Base-by-base conservation (phyloP, 2,888 invertebrate species). In the Rhagium mordax region DNA sequence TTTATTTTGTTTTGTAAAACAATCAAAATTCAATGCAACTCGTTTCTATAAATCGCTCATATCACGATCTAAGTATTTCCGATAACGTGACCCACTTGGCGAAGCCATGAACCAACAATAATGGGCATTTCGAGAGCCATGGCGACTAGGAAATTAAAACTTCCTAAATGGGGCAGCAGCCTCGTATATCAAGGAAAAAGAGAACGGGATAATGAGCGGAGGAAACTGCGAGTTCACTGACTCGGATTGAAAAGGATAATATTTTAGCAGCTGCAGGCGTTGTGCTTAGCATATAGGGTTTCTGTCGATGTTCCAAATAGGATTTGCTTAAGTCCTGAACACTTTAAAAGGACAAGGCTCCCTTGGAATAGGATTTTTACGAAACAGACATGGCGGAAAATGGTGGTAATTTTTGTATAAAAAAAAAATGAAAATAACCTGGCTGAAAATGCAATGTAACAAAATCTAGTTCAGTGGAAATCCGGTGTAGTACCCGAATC, bases 201-300 rank as follows among this genome's bases (percentile, higher is more conserved):
- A 27, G 24, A 49, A 64, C 5, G 18, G 41, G 60, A 18, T 18
- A 15, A 15, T 41, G 41, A 33, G n/a, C 8, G 24, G 64, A 64
- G 27, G 55, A 21, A 21, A 55, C n/a, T 4, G 57, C 57, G 51
- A 49, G 64, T 49, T 64, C 64, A 64, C 10, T 64, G 64, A 64
- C 64, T 64, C 51, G 64, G 3, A 49, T 51, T 49, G 27, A 10
- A 64, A 48, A 64, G 15, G 18, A 47, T 47, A 20, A 62, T 13
- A 62, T 47, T 47, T 62, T 47, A 41, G 20, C 13, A 2, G 61
- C 47, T 20, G 10, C 1, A 21, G 10, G 6, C 21, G 48, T 24
- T 6, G 15, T 15, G 48, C 3, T 60, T 60, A 18, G 29, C 10
- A 15, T 16, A 15, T 41, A 61, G 48, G 61, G 47, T 21, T 61